phyloP scores from a whole-genome alignment of 2,113 vertebrate species.

The Coryphaenoides rupestris region DNA sequence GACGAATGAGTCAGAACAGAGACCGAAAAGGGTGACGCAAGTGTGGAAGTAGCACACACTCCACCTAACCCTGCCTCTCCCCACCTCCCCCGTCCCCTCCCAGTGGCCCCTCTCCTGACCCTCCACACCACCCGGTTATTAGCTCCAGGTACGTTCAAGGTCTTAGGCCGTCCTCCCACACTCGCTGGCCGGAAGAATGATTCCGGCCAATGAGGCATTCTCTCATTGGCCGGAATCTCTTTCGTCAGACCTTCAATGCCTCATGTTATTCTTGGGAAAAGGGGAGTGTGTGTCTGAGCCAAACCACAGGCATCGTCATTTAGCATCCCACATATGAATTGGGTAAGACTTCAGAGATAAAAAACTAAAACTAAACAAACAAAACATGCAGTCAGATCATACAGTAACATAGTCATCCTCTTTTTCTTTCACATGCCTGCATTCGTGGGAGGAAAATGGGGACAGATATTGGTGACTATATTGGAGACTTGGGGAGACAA shows the following conservation, averaged over 20 bases:
- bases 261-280: too few species aligned
- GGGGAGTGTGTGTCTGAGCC: too few species aligned
- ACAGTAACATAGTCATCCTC: not conserved
- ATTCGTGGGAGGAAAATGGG: not conserved
- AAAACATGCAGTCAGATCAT: not conserved
- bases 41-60: not conserved
- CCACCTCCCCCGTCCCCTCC: conserved; percentile 21
- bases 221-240: too few species aligned
- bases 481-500: not conserved
- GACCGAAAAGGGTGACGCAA: conserved; percentile 32
- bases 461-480: not conserved
- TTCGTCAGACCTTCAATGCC: too few species aligned
- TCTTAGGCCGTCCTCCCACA: too few species aligned
- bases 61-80: not conserved
- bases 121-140: conserved; percentile 42
- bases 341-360: not conserved
- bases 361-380: not conserved
- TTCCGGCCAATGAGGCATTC: too few species aligned
- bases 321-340: not conserved
- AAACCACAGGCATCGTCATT: not conserved
- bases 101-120: conserved; percentile 26
- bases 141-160: not conserved
- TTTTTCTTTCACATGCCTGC: not conserved
- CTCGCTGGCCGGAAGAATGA: too few species aligned
- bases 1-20: conserved; percentile 20